Base-by-base conservation (phyloP, 1,140 invertebrate genomes). In the Coelopa frigida region DNA sequence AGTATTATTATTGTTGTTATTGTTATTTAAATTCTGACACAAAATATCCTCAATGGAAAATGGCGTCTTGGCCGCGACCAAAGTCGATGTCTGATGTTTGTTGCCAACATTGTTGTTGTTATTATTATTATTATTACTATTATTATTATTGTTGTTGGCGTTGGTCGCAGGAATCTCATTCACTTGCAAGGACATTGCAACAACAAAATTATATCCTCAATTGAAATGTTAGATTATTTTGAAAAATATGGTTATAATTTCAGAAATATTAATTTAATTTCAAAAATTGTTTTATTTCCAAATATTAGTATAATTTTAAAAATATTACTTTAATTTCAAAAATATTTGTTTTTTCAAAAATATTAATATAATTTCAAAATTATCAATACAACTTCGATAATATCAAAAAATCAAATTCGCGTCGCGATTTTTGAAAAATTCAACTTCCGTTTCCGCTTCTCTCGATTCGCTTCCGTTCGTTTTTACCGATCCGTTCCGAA, bases 21-120 rank as follows among this genome's bases (percentile, higher is more conserved):
- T 57, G 44, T 53, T 62, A 50, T 63, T 67, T 46, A 65, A 54
- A 50, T 68, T 68, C 54, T 58, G 60, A 55, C 66, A 67, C 45
- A 70, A 54, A 53, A 70, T 70, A 52, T 70, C 59, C 39, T 70
- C 67, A 36, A 70, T 70, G 23, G 63, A 67, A 48, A 70, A 70
- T 44, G 67, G 67, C 32, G 67, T 70, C 54, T 70, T 70, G 47
- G 60, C 53, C 44, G 55, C 54, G 26, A 62, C 48, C 52, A 61
- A 58, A 56, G 63, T 58, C 22, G 52, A 22, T 49, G n/a, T 46
- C 43, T 46, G 50, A 44, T 52, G 31, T 40, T 51, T 51, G 35
- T 17, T 35, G 40, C 31, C 27, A 51, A 20, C 8, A 48, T 27
- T 46, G 47, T 45, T 40, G 18, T 7, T 26, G 29, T 11, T n/a